Evolutionary conservation across 2,888 invertebrate species (phyloP), one percentile per base, ranked within the genome.

Genomic region (Lymantria dispar): DNA sequence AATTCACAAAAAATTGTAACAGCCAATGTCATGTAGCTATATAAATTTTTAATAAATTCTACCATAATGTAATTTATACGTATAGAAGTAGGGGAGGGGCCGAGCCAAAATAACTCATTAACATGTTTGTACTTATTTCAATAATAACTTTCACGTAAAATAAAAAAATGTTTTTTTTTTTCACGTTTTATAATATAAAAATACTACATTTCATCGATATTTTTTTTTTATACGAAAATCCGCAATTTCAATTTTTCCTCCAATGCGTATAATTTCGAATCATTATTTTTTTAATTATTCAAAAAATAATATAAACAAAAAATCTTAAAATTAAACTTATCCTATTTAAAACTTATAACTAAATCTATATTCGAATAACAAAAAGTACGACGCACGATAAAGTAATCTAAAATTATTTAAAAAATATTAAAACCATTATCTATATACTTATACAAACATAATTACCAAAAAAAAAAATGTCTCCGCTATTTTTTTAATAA

Each of bases 111-210:
- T 71, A 72, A 70, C 67, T 76, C 73, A 77, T 77, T 74, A 79
- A 84, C 76, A 76, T 74, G 80, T 89, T 89, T 89, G 89, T 90
- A 90, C 89, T 89, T 84, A 84, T 76, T 69, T 63, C 63, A 68
- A 68, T 76, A 75, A 78, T 74, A 78, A 80, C 77, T 72, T 22
- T 79, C 71, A 69, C 75, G 69, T 78, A 67, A 71, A 78, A 77
- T 76, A 30, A 78, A 22, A 22, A 83, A 72, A 73, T 72, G 60
- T 62, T 62, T 58, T 73, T 72, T 74, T 58, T 73, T 72, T 74
- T 74, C 75, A 76, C 72, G 75, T 77, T 79, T 22, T 22, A 22
- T 76, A 78, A 45, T 90, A 90, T 78, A 90, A 90, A 90, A 90
- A 90, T 90, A 90, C 87, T 74, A 80, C 73, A 70, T 76, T 78